Evolutionary conservation across 2,113 vertebrate species (phyloP), one percentile per base, ranked within the genome.

Genomic region (Bujurquina vittata): DNA sequence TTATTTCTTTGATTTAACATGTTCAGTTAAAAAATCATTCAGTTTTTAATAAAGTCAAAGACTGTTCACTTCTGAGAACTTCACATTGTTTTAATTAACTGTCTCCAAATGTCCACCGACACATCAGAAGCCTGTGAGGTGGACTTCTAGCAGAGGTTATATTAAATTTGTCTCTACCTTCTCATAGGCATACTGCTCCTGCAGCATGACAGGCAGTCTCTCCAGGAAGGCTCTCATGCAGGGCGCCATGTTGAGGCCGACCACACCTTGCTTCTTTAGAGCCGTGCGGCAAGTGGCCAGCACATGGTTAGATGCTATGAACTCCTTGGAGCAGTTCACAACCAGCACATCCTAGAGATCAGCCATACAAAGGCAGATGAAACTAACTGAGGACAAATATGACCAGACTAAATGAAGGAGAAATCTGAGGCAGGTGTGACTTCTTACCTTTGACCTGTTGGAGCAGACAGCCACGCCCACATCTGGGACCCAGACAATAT

Each of bases 201-300:
- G 98, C 90, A 99, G 96, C 97, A 99, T 99, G 59, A 98, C 75
- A 0, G 98, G 98, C 63, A 99, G 94, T 23, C 98, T 93, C 93
- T 99, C 98, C 87, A 99, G 92, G 94, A 99, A 99, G 0, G 98
- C 97, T 57, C 97, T 96, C 98, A 99, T 99, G 93, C 98, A 99
- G 0, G 98, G 98, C 1, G 98, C 98, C 96, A 96, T 96, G 93
- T 97, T 98, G 60, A 99, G 88, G 58, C 98, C 98, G 22, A 97
- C 87, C 33, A 99, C 94, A 1, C 98, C 98, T 89, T 99, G 98
- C n/a, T 96, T 97, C 83, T 97, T 98, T 91, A 99, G 93, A 0
- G 98, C 97, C 0, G 95, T 97, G 86, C 98, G 95, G 74, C 98
- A 99, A 0, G 98, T 99, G 6, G 98, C 97, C 80, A 99, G 93